Evolutionary conservation across 1,140 invertebrate genomes (phyloP).

Genomic region (Condylostylus longicornis): DNA sequence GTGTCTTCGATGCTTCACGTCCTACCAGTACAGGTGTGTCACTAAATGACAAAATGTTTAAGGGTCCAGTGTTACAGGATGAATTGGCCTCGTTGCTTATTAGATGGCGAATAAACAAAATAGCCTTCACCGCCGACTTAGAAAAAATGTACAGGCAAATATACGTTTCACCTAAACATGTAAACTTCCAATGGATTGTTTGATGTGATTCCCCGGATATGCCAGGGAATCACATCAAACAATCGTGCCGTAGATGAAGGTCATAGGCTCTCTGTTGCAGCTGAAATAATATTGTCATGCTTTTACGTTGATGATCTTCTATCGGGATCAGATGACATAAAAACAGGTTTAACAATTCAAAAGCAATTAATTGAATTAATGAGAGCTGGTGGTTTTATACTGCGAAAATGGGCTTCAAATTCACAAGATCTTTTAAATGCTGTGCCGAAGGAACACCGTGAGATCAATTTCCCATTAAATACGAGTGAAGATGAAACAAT

Average conservation of each 20-base stretch:
- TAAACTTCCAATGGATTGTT: neutral
- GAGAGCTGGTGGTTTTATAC: neutral
- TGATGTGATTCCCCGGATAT: constrained; percentile 10
- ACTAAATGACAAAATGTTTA: constrained; percentile 17
- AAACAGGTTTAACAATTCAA: constrained; percentile 9
- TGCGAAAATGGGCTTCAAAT: constrained; percentile 2
- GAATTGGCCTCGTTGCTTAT: constrained; percentile 14
- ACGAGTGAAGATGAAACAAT: no score
- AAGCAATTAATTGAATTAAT: neutral
- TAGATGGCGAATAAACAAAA: constrained; percentile 17
- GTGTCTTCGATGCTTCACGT: constrained; percentile 16
- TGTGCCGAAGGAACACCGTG: neutral
- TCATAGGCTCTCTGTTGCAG: constrained; percentile 13
- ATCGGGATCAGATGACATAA: constrained; percentile 17
- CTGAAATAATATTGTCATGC: constrained; percentile 13
- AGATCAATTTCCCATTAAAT: neutral
- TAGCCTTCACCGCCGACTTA: constrained; percentile 22
- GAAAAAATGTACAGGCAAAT: constrained; percentile 22
- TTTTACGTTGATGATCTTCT: constrained; percentile 36
- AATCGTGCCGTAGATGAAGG: constrained; percentile 12
- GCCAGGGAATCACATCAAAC: constrained; percentile 4
- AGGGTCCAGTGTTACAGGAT: constrained; percentile 22
- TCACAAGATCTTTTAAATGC: neutral
- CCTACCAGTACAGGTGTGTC: constrained; percentile 12
- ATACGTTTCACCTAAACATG: neutral